These are phyloP conservation scores for Dryas iulia DNA, from an alignment of 1,140 invertebrate species.

Conservation along the genomic window DNA sequence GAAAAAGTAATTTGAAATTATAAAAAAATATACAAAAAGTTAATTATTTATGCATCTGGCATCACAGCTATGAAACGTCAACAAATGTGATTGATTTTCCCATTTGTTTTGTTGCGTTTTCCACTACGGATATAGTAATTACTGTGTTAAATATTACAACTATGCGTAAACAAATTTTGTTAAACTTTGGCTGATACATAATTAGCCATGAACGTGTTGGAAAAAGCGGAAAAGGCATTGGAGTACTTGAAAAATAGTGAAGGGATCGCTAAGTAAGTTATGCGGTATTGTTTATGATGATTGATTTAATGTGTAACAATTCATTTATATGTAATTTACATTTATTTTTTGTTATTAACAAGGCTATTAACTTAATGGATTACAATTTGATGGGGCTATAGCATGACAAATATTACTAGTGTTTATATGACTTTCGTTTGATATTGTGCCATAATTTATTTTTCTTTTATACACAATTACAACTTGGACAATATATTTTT, in stretches of 20 bases:
- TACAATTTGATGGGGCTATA: neutral
- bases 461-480: too few relatives aligned
- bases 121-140: slow-evolving; percentile 14
- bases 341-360: neutral
- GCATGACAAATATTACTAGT: neutral
- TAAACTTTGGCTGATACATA: slow-evolving; percentile 9
- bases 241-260: slow-evolving; percentile 71
- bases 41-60: neutral
- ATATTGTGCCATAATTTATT: too few relatives aligned
- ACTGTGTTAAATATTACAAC: slow-evolving; percentile 1
- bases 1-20: too few relatives aligned
- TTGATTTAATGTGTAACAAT: neutral
- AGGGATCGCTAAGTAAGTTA: slow-evolving; percentile 65
- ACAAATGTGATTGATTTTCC: slow-evolving; percentile 27
- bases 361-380: neutral
- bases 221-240: slow-evolving; percentile 77
- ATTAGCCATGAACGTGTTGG: slow-evolving; percentile 69
- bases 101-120: slow-evolving; percentile 31
- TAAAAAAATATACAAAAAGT: neutral
- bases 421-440: too few relatives aligned
- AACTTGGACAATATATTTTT: too few relatives aligned
- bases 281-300: slow-evolving; percentile 8
- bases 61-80: slow-evolving; percentile 16
- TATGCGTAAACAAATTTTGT: slow-evolving; percentile 9
- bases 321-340: neutral